phyloP scores from a whole-genome alignment of 2,888 invertebrate species.

The Aphrophora alni region DNA sequence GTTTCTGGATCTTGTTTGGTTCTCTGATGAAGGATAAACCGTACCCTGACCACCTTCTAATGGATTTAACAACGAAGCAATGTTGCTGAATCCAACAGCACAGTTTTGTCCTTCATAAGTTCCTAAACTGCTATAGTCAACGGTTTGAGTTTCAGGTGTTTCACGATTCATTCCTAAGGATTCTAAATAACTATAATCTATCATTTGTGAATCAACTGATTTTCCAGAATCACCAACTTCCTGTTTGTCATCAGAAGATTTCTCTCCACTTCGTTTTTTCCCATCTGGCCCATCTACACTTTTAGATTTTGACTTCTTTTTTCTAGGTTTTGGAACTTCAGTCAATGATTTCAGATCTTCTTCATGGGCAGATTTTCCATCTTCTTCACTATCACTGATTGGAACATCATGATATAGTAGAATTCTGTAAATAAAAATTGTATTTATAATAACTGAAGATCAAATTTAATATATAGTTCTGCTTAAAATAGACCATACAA shows the following conservation, averaged over 20 bases:
- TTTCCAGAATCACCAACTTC: constrained; percentile 26
- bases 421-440: constrained; percentile 62
- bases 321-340: constrained; percentile 29
- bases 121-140: constrained; percentile 18
- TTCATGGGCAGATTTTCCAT: constrained; percentile 47
- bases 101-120: constrained; percentile 2
- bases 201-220: constrained; percentile 37
- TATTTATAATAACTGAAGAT: constrained; percentile 15
- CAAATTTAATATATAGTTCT: neutral
- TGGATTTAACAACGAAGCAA: constrained; percentile 34
- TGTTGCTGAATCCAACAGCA: constrained; percentile 36
- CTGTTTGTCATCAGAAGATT: constrained; percentile 21
- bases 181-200: constrained; percentile 39
- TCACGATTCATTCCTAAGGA: constrained; percentile 51
- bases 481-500: constrained; percentile 21
- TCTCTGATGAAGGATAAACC: constrained; percentile 23
- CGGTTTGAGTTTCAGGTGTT: constrained; percentile 39
- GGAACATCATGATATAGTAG: constrained; percentile 77
- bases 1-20: constrained; percentile 13
- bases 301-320: constrained; percentile 34
- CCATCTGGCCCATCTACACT: constrained; percentile 22
- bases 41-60: constrained; percentile 28
- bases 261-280: constrained; percentile 28
- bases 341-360: constrained; percentile 19
- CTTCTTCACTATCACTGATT: constrained; percentile 61